Percentiles rank a stretch among this genome's conserved stretches.
Evolutionary conservation across 1,140 invertebrate genomes (phyloP).

Genomic region (Drosophila paulistorum): DNA sequence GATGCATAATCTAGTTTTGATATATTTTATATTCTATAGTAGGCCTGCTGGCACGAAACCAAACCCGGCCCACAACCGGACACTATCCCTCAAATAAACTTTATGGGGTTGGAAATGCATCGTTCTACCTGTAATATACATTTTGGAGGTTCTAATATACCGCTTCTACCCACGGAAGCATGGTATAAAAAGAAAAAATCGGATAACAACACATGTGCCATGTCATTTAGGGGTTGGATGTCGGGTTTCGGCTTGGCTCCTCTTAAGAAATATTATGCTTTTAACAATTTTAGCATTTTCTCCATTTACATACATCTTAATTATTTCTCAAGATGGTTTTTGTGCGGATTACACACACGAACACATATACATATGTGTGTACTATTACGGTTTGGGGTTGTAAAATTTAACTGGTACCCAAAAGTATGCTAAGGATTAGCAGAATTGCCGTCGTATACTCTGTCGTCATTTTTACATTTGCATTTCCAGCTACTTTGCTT

Average conservation of each 20-base stretch:
- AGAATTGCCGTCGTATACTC: conserved; percentile 39
- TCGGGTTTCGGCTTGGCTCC: conserved; percentile 30
- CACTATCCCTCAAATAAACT: too few species aligned
- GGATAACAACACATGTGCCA: conserved; percentile 70
- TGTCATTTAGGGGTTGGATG: conserved; percentile 62
- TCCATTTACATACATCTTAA: conserved; percentile 82
- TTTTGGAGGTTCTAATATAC: too few species aligned
- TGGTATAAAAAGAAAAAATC: conserved; percentile 43
- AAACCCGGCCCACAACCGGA: too few species aligned
- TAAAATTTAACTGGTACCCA: conserved; percentile 68
- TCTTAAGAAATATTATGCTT: conserved; percentile 81
- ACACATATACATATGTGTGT: conserved; percentile 7
- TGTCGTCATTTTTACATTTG: conserved; percentile 81
- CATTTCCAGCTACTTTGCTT: conserved; percentile 80
- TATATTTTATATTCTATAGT: too few species aligned
- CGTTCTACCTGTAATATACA: too few species aligned
- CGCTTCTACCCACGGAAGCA: too few species aligned
- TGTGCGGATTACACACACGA: conserved; percentile 63
- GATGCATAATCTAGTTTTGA: too few species aligned
- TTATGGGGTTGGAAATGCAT: too few species aligned
- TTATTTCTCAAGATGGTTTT: conserved; percentile 82
- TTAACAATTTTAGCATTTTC: conserved; percentile 82
- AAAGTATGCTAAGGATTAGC: conserved; percentile 8
- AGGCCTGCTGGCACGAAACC: too few species aligned
- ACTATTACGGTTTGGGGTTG: conserved; percentile 44